A percentile compares a stretch with the other conserved stretches of the same genome.
These are phyloP conservation scores for Diabrotica balteata DNA, from an alignment of 2,888 invertebrate species.

Conservation along the genomic window DNA sequence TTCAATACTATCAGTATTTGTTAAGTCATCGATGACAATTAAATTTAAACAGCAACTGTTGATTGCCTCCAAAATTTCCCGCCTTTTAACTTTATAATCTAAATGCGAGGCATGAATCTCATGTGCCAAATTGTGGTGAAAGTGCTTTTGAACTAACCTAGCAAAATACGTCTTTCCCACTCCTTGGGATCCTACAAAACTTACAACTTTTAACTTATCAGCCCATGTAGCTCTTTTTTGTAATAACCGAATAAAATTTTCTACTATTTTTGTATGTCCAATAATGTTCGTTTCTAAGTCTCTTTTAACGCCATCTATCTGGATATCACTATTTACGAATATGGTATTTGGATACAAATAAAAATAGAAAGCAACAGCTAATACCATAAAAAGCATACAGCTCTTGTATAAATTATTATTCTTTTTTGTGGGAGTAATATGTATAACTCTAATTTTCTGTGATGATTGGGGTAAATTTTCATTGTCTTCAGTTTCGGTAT, in stretches of 20 bases:
- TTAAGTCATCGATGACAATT: conserved; percentile 51
- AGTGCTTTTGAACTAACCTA: conserved; percentile 48
- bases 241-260: conserved; percentile 39
- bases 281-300: conserved; percentile 40
- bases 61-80: conserved; percentile 29
- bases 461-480: conserved; percentile 2
- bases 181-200: conserved; percentile 50
- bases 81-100: conserved; percentile 24
- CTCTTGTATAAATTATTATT: conserved; percentile 2
- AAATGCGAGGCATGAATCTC: conserved; percentile 37
- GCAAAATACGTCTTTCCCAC: conserved; percentile 52
- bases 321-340: conserved; percentile 33
- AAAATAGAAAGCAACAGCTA: too few species aligned
- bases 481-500: background rate
- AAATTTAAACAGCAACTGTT: conserved; percentile 44
- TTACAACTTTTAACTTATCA: conserved; percentile 41
- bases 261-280: conserved; percentile 41
- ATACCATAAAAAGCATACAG: too few species aligned
- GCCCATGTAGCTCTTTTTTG: conserved; percentile 35
- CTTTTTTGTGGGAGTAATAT: conserved; percentile 18
- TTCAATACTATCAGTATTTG: conserved; percentile 36
- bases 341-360: conserved; percentile 1
- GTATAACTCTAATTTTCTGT: conserved; percentile 11
- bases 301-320: conserved; percentile 35
- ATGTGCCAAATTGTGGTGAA: conserved; percentile 38